A percentile compares a stretch with the other conserved stretches of the same genome.
Conservation (phyloP, 2,797 vertebrate species). For the Phrynocephalus vlangalii region DNA sequence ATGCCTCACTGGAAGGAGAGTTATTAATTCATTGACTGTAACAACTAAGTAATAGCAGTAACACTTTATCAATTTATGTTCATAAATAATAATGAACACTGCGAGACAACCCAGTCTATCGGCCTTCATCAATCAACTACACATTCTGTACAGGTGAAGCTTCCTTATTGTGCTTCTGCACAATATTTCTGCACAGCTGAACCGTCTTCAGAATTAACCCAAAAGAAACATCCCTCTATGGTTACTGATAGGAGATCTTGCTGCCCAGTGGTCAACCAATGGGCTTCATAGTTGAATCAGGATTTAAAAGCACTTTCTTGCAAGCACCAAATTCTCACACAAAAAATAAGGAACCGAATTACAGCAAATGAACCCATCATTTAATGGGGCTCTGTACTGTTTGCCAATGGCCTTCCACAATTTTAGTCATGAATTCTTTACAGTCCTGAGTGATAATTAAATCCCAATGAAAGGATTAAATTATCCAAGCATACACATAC, state of each 20-base stretch:
- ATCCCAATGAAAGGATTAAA: not conserved
- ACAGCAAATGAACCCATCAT: too few species aligned
- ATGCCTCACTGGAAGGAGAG: not conserved
- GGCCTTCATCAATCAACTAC: not conserved
- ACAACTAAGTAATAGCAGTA: not conserved
- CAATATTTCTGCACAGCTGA: not conserved
- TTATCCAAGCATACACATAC: too few species aligned
- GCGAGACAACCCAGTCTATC: not conserved
- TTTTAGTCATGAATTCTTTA: not conserved
- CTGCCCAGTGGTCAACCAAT: not conserved
- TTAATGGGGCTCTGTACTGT: not conserved
- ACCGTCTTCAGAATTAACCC: not conserved
- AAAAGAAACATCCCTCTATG: not conserved
- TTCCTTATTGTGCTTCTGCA: too few species aligned
- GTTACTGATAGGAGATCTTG: not conserved
- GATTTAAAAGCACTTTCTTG: not conserved
- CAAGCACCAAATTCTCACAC: not conserved
- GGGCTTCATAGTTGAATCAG: not conserved
- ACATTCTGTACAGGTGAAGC: too few species aligned
- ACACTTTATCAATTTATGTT: conserved; percentile 14
- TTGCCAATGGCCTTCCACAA: not conserved
- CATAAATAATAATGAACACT: conserved; percentile 8
- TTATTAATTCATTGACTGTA: too few species aligned
- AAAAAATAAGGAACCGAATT: not conserved
- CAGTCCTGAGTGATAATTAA: not conserved